Percentiles rank a stretch among this genome's conserved stretches.
Evolutionary conservation across 1,140 invertebrate genomes (phyloP).

Genomic region (Caenorhabditis latens): DNA sequence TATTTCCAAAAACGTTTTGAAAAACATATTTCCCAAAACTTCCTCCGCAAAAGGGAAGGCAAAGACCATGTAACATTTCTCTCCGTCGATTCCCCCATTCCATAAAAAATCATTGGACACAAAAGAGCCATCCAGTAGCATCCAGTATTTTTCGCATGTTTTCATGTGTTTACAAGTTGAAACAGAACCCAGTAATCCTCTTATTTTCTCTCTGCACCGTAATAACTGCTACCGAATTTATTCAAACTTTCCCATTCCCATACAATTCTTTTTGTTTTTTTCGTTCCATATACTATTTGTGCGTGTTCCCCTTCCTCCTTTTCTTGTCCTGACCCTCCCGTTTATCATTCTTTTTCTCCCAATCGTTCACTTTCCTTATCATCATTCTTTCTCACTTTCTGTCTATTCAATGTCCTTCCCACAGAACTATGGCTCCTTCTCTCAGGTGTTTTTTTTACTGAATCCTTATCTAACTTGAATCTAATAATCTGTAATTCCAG

Average conservation of each 20-base stretch:
- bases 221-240: neutral
- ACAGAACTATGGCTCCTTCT: slow-evolving; percentile 19
- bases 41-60: neutral
- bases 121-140: neutral
- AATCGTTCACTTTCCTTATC: neutral
- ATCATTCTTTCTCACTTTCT: neutral
- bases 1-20: too few species aligned
- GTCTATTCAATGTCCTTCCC: neutral
- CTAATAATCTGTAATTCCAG: neutral
- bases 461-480: neutral
- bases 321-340: neutral
- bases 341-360: neutral
- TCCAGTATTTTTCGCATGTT: neutral
- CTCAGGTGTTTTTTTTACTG: slow-evolving; percentile 22
- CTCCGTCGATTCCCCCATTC: slow-evolving; percentile 4
- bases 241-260: neutral
- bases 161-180: neutral
- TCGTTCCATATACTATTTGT: neutral
- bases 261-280: neutral
- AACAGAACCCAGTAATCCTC: slow-evolving; percentile 20
- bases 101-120: slow-evolving; percentile 39
- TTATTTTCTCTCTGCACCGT: slow-evolving; percentile 9
- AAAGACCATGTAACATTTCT: slow-evolving; percentile 18
- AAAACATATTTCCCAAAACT: neutral
- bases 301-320: slow-evolving; percentile 19